Evolutionary conservation across 2,797 vertebrate species (phyloP).

Genomic region (Syndactyla subalaris): DNA sequence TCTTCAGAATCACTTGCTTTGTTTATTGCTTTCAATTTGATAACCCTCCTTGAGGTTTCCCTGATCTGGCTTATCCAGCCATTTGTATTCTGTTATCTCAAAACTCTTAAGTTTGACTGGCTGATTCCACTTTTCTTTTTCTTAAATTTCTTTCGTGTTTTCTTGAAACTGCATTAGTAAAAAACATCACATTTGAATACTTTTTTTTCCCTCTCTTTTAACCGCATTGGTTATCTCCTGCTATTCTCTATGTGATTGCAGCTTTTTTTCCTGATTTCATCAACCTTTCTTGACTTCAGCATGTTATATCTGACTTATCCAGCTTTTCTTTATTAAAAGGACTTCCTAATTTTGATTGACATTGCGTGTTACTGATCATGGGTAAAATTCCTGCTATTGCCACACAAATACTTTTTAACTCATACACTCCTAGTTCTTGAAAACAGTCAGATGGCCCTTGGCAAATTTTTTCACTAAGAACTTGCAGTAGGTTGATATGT

Average conservation of each 20-base stretch:
- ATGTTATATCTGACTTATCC: not conserved
- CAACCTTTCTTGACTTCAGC: not conserved
- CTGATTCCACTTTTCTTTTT: not conserved
- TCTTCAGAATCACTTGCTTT: not conserved
- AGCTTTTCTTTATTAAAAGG: not conserved
- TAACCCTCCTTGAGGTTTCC: not conserved
- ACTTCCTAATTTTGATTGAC: not conserved
- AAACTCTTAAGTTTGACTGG: not conserved
- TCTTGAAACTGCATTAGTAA: not conserved
- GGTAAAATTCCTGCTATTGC: not conserved
- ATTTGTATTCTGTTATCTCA: not conserved
- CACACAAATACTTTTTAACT: not conserved
- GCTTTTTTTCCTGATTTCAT: not conserved
- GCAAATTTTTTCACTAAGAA: not conserved
- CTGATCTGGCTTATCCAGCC: not conserved
- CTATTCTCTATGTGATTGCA: not conserved
- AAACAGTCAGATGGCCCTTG: not conserved
- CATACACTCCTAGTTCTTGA: not conserved
- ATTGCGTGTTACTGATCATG: not conserved
- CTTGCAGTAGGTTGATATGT: not conserved
- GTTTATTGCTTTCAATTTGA: not conserved
- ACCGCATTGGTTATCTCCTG: not conserved
- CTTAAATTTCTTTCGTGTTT: not conserved
- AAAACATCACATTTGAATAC: not conserved
- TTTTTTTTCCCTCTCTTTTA: not conserved